These are phyloP conservation scores for Drepanosiphum platanoidis DNA, from an alignment of 2,888 invertebrate genomes.

Conservation along the genomic window DNA sequence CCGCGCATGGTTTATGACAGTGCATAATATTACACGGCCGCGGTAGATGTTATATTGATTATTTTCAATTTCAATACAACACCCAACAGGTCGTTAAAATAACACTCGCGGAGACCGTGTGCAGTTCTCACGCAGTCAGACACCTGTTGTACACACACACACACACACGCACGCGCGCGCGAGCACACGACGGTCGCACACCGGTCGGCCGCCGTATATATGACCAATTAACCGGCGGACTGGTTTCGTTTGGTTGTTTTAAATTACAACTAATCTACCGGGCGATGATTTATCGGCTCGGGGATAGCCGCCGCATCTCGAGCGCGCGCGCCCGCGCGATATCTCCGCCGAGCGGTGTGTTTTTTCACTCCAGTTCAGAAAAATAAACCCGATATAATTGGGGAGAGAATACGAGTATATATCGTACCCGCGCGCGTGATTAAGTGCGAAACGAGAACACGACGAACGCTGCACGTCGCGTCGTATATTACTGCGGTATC, in stretches of 20 bases:
- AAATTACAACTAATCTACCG: slow-evolving; percentile 48
- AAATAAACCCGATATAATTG: no score
- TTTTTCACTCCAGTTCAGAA: slow-evolving; percentile 28
- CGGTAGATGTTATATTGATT: slow-evolving; percentile 43
- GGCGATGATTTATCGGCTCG: slow-evolving; percentile 53
- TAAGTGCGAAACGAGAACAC: no score
- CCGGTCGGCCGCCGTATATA: background rate
- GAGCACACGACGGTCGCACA: background rate
- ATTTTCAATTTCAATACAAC: slow-evolving; percentile 61
- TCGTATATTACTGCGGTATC: no score
- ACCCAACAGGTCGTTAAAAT: slow-evolving; percentile 62
- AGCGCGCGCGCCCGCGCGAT: no score
- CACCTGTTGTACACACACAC: background rate
- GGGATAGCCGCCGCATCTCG: background rate
- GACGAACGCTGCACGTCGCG: no score
- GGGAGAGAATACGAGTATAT: no score
- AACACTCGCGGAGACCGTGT: slow-evolving; percentile 29
- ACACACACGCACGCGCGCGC: background rate
- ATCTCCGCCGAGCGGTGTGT: no score
- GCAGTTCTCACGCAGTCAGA: slow-evolving; percentile 62
- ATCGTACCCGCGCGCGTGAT: no score
- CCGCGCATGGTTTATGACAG: slow-evolving; percentile 49
- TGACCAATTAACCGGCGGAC: slow-evolving; percentile 57
- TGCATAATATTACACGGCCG: slow-evolving; percentile 41
- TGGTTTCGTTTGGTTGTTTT: slow-evolving; percentile 55